Conservation (phyloP, 2,797 vertebrate species). For the Oreochromis mossambicus region DNA sequence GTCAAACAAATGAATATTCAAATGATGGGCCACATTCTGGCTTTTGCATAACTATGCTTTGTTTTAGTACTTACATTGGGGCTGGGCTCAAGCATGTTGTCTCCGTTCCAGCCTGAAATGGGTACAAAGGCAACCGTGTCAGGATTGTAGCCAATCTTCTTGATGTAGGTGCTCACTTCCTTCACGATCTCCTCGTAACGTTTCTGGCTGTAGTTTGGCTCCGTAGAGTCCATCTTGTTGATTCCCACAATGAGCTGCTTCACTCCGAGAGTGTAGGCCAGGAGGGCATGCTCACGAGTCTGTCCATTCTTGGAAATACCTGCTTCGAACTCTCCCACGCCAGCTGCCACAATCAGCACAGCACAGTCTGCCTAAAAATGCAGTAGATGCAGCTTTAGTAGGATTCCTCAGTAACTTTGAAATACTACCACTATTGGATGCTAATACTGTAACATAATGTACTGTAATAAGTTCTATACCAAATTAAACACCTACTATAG, state of each 20-base stretch:
- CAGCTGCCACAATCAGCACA: constrained; percentile 92
- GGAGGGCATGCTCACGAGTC: constrained; percentile 93
- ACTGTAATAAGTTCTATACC: not conserved
- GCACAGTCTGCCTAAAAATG: constrained; percentile 88
- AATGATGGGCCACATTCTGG: not conserved
- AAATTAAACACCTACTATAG: rapidly evolving
- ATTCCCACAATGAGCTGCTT: constrained; percentile 89
- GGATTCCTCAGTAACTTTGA: not conserved
- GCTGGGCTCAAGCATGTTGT: constrained; percentile 97
- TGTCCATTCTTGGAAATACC: constrained; percentile 96
- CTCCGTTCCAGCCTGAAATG: constrained; percentile 95
- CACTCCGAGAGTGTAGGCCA: constrained; percentile 95
- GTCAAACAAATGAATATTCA: constrained; percentile 20
- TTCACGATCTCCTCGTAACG: constrained; percentile 96
- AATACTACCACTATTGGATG: not conserved
- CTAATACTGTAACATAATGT: not conserved
- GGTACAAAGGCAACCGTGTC: constrained; percentile 92
- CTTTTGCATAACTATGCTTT: not conserved
- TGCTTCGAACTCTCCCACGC: constrained; percentile 93
- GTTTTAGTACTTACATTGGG: constrained; percentile 80
- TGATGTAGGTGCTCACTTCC: constrained; percentile 98
- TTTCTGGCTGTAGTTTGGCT: constrained; percentile 94
- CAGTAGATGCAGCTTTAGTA: not conserved
- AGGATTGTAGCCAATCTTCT: constrained; percentile 98
- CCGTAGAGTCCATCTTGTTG: constrained; percentile 84